Conservation (phyloP, 2,888 invertebrate species). For the Meghimatium bilineatum region DNA sequence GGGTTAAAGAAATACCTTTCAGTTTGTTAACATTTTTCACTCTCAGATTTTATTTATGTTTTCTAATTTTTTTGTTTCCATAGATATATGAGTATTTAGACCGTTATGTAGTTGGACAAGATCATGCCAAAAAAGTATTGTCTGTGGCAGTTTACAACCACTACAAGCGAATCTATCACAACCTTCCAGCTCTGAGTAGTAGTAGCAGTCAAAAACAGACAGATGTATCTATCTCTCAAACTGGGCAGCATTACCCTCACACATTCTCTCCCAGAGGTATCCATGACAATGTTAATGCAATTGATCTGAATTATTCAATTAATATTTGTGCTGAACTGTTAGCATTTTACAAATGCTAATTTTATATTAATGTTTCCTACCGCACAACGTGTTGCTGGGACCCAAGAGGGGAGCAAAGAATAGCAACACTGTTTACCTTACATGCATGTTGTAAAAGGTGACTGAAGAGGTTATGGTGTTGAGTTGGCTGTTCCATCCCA, state of each 20-base stretch:
- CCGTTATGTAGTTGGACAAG: conserved; percentile 97
- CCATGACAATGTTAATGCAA: not conserved
- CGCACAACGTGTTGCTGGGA: too few relatives aligned
- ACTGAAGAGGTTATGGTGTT: too few relatives aligned
- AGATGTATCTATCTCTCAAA: conserved; percentile 39
- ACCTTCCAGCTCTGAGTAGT: conserved; percentile 79
- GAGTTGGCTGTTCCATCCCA: too few relatives aligned
- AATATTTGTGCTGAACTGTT: not conserved
- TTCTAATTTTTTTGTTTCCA: not conserved
- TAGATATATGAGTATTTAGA: conserved; percentile 96
- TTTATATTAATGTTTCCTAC: too few relatives aligned
- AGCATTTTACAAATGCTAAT: too few relatives aligned
- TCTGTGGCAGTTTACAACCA: conserved; percentile 99
- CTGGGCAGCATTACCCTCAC: conserved; percentile 54
- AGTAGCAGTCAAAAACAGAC: conserved; percentile 37
- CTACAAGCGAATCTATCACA: conserved; percentile 97
- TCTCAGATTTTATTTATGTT: not conserved
- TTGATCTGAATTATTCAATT: not conserved
- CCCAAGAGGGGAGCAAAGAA: too few relatives aligned
- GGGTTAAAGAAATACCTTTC: too few relatives aligned
- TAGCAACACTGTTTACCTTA: too few relatives aligned
- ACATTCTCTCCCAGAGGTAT: conserved; percentile 60
- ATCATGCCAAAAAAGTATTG: conserved; percentile 96
- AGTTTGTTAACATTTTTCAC: not conserved
- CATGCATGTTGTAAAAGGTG: too few relatives aligned